Conservation (phyloP, 2,888 invertebrate species). For the Psylliodes chrysocephalus region DNA sequence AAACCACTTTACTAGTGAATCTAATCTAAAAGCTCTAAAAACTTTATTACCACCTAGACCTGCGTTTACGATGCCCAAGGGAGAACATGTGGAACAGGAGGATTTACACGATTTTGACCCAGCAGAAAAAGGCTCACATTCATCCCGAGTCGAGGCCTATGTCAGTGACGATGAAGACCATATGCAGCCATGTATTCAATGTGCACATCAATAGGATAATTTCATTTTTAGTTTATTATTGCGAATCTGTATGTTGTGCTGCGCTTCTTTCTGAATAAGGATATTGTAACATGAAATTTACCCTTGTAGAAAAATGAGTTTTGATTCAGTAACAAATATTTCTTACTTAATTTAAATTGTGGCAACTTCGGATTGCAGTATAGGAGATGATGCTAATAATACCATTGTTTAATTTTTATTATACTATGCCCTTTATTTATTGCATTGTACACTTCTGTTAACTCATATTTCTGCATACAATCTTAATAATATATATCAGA, state of each 20-base stretch:
- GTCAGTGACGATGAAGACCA: slow-evolving; percentile 76
- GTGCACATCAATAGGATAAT: slow-evolving; percentile 79
- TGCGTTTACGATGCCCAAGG: slow-evolving; percentile 75
- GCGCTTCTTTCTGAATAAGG: slow-evolving; percentile 64
- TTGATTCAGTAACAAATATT: slow-evolving; percentile 27
- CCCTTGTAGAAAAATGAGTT: slow-evolving; percentile 44
- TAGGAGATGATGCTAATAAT: slow-evolving; percentile 8
- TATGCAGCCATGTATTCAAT: slow-evolving; percentile 73
- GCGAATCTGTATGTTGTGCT: slow-evolving; percentile 49
- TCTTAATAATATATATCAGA: slow-evolving; percentile 38
- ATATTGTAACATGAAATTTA: slow-evolving; percentile 46
- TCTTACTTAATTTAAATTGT: slow-evolving; percentile 22
- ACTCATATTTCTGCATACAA: slow-evolving; percentile 39
- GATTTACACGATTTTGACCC: slow-evolving; percentile 81
- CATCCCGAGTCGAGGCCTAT: slow-evolving; percentile 74
- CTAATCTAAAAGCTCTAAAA: slow-evolving; percentile 76
- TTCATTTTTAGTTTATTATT: slow-evolving; percentile 48
- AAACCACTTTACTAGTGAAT: slow-evolving; percentile 79
- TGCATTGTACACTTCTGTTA: slow-evolving; percentile 37
- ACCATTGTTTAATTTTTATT: slow-evolving; percentile 11
- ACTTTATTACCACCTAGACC: slow-evolving; percentile 78
- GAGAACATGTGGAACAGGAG: slow-evolving; percentile 88
- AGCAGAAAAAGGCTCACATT: slow-evolving; percentile 66
- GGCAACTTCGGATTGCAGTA: slow-evolving; percentile 31
- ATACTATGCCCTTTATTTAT: slow-evolving; percentile 24